Evolutionary conservation across 1,140 invertebrate species (phyloP), one percentile per base, ranked within the genome.

Genomic region (Leptonema lineaticorne): DNA sequence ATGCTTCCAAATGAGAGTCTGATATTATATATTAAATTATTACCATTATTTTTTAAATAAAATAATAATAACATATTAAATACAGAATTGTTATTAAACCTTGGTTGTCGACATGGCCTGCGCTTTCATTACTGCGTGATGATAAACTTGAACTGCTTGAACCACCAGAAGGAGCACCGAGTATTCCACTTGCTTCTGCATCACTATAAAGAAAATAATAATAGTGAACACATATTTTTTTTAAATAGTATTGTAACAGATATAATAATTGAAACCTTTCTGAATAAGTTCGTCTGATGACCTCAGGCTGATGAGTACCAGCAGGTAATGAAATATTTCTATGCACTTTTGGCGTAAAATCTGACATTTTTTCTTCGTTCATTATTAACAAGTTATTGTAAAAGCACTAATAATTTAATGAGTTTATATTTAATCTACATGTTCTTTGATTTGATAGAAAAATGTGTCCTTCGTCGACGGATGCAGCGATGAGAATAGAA

Each of bases 141-240:
- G 81, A 83, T 11, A 83, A 69, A 62, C 80, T 82, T 26, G 81
- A 82, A 59, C 78, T 81, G 72, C 81, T 82, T 4, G 80, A 82
- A 57, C 78, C 79, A 37, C 80, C 81, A 0, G 80, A 82, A 4
- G 80, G 81, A 0, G 79, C 81, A 4, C 79, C 79, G 5, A 76
- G 73, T 11, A 78, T 76, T 0, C 79, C 78, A 1, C 76, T 76
- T 60, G 79, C 78, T 73, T 72, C 70, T 0, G 66, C 65, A 68
- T 73, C 72, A 57, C 72, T 69, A 29, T 2, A 60, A 73, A 57
- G 22, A 7, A 69, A 20, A 53, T 8, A 8, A 30, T 6, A 18
- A 37, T 9, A 28, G 7, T 24, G 9, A 63, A 60, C 2, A 60
- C 24, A 20, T 37, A 37, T n/a, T 20, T 45, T n/a, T n/a, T n/a